Evolutionary conservation across 2,888 invertebrate species (phyloP).

Genomic region (Xiphydria camelus): DNA sequence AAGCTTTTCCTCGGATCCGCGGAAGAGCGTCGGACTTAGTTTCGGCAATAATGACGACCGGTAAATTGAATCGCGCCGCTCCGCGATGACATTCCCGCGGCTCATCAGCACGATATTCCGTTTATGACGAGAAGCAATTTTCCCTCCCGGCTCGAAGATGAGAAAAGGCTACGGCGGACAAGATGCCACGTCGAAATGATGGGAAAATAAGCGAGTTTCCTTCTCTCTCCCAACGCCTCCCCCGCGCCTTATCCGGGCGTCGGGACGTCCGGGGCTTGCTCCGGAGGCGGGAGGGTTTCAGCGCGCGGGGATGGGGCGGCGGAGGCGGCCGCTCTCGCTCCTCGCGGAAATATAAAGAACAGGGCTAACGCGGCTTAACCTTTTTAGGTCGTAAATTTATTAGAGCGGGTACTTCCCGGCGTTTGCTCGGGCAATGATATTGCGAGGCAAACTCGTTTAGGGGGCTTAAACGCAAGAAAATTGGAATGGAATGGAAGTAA

Average conservation of each 20-base stretch:
- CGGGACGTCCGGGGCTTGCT: constrained; percentile 1
- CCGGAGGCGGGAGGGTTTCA: no score
- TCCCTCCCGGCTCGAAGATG: constrained; percentile 46
- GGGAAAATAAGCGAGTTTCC: constrained; percentile 57
- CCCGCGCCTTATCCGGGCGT: not conserved
- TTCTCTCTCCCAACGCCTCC: constrained; percentile 26
- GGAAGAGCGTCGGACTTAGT: no score
- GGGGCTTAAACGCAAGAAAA: constrained; percentile 47
- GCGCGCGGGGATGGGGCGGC: constrained; percentile 16
- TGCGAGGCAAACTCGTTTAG: constrained; percentile 53
- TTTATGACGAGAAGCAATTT: constrained; percentile 55
- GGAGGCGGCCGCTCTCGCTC: constrained; percentile 22
- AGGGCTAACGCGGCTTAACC: constrained; percentile 56
- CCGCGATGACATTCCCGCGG: constrained; percentile 30
- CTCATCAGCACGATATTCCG: constrained; percentile 55
- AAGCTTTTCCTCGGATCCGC: no score
- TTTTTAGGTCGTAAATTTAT: constrained; percentile 56
- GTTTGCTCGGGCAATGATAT: constrained; percentile 50
- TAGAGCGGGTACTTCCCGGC: constrained; percentile 45
- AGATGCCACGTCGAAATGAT: constrained; percentile 54
- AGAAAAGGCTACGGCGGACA: constrained; percentile 48
- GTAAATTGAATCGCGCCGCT: constrained; percentile 28
- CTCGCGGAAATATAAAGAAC: constrained; percentile 57
- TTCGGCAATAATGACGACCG: no score
- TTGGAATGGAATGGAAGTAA: constrained; percentile 49